Base-by-base conservation (phyloP, 2,113 vertebrate genomes). In the Peromyscus californicus region DNA sequence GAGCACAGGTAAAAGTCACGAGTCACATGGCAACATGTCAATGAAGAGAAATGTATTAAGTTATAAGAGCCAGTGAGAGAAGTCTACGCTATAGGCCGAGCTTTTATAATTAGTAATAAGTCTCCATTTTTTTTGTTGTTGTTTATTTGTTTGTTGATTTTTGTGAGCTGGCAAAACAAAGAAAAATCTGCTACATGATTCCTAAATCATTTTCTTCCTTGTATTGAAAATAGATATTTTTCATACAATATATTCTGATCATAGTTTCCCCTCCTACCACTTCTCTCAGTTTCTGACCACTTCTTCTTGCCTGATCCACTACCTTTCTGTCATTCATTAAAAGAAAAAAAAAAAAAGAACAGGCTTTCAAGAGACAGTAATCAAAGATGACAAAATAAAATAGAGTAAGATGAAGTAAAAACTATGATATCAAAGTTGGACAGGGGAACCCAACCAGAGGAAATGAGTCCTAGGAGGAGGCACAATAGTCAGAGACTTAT, bases 241-340 rank as follows among this genome's bases (percentile, higher is more conserved):
- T 39, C 80, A 42, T 83, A 39, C 11, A 61, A 29, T 16, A 29
- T 83, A 61, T 39, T 83, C 22, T 61, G 12, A 57, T 61, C 59
- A 29, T 61, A 39, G 7, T 39, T 61, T 29, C 12, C 5, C 6
- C 7, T 61, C 57, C 0, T 1, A 61, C 12, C 3, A 39, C 22
- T 21, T 7, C 1, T 61, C 22, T 12, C 3, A 39, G 7, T 61
- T 61, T 21, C 36, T 83, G 8, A 5, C 6, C 4, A 17, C 10
- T 57, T n/a, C 19, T 12, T 36, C 2, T 57, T 0, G 22, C 5
- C 22, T 8, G 19, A 21, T 13, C 21, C 1, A 36, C 48, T 82
- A 19, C 19, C 19, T 57, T 45, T 59, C 1, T n/a, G 10, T 59
- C 19, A 33, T 9, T 83, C 19, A 51, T 59, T 59, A 19, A 8